Evolutionary conservation across 2,113 vertebrate species (phyloP).

Genomic region (Pyxicephalus adspersus): DNA sequence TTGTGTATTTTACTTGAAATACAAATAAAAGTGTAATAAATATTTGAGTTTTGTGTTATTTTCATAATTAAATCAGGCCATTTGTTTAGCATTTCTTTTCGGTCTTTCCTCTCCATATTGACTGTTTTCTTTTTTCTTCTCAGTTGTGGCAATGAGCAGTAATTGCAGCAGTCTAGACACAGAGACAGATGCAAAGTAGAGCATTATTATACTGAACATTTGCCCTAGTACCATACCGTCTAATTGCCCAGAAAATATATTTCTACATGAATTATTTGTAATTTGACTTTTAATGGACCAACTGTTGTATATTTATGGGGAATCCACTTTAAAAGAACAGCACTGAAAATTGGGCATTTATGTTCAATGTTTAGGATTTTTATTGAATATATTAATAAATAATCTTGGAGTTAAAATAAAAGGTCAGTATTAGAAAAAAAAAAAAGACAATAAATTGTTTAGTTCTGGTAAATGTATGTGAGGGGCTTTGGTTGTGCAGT

Average conservation of each 20-base stretch:
- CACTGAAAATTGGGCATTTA: not conserved
- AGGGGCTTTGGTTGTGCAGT: too few relatives aligned
- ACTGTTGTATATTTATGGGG: constrained; percentile 81
- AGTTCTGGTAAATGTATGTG: too few relatives aligned
- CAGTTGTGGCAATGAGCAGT: constrained; percentile 65
- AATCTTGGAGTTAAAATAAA: not conserved
- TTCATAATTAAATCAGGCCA: constrained; percentile 66
- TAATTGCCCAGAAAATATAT: constrained; percentile 98
- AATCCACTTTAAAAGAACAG: constrained; percentile 59
- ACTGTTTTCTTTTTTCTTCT: constrained; percentile 65
- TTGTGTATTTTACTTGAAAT: not conserved
- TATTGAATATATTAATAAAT: constrained; percentile 8
- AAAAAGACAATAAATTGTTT: not conserved
- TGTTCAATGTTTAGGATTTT: not conserved
- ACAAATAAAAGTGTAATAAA: not conserved
- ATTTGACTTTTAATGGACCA: constrained; percentile 96
- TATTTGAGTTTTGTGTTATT: constrained; percentile 71
- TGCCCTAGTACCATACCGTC: constrained; percentile 83
- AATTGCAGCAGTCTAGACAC: constrained; percentile 80
- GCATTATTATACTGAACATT: constrained; percentile 84
- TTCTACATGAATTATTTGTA: constrained; percentile 91
- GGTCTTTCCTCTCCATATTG: constrained; percentile 68
- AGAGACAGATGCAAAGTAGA: constrained; percentile 84
- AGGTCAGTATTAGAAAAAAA: not conserved
- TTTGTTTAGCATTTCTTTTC: constrained; percentile 63